Percentiles rank a stretch among this genome's conserved stretches.
Conservation (phyloP, 2,888 invertebrate species). For the Ophion ventricosus region DNA sequence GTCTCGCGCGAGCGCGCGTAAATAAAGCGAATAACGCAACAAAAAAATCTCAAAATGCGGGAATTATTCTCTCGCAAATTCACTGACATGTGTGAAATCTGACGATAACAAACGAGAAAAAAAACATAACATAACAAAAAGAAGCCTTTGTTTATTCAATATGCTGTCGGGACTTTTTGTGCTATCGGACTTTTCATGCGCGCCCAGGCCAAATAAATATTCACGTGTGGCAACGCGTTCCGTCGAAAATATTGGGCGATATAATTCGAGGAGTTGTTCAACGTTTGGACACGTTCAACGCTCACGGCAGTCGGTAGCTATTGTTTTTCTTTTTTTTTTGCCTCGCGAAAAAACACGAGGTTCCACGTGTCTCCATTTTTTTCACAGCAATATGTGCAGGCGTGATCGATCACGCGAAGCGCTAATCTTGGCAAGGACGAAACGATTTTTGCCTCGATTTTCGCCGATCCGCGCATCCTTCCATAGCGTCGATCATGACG, state of each 20-base stretch:
- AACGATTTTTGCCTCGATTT: neutral
- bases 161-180: neutral
- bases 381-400: neutral
- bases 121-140: neutral
- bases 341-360: neutral
- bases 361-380: neutral
- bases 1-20: no score
- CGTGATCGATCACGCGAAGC: neutral
- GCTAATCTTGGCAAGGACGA: neutral
- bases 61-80: neutral
- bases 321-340: neutral
- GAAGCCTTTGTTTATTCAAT: neutral
- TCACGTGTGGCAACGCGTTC: neutral
- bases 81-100: neutral
- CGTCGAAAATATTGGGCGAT: neutral
- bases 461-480: neutral
- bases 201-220: constrained; percentile 7
- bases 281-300: neutral
- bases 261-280: neutral
- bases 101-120: neutral
- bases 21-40: neutral
- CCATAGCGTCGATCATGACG: neutral
- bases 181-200: constrained; percentile 2
- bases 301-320: neutral
- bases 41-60: neutral